Percentiles rank a stretch among this genome's conserved stretches.
Conservation (phyloP, 2,113 vertebrate genomes). For the Arvicanthis niloticus region DNA sequence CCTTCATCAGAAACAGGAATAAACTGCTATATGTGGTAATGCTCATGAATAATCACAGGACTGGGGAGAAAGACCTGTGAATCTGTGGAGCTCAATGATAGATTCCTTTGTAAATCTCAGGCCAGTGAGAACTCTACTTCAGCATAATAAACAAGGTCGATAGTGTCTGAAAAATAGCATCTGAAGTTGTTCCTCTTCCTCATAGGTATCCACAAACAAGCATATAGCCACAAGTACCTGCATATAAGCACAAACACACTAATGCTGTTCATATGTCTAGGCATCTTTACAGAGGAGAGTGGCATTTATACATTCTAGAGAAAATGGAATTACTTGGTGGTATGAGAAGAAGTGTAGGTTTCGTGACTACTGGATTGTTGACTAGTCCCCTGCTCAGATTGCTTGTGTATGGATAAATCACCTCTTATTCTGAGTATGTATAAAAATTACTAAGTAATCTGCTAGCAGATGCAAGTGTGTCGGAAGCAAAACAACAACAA, state of each 20-base stretch:
- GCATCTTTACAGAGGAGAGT: background rate
- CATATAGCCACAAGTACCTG: background rate
- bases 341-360: background rate
- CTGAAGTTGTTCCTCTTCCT: background rate
- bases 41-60: background rate
- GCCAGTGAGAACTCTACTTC: background rate
- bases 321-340: background rate
- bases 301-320: background rate
- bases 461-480: background rate
- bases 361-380: background rate
- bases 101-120: too few species aligned
- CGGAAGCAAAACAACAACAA: background rate
- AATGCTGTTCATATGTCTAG: background rate
- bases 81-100: background rate
- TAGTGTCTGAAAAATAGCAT: background rate
- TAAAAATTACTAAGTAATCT: background rate
- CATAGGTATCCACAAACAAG: too few species aligned
- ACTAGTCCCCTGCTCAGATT: rapidly evolving
- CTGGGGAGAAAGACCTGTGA: too few species aligned
- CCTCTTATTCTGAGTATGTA: background rate
- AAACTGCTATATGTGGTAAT: background rate
- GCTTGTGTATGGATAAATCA: background rate
- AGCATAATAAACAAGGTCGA: background rate
- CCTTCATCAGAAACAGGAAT: background rate
- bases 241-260: too few species aligned